Evolutionary conservation across 2,797 vertebrate genomes (phyloP).

Genomic region (Psittacula derbiana): DNA sequence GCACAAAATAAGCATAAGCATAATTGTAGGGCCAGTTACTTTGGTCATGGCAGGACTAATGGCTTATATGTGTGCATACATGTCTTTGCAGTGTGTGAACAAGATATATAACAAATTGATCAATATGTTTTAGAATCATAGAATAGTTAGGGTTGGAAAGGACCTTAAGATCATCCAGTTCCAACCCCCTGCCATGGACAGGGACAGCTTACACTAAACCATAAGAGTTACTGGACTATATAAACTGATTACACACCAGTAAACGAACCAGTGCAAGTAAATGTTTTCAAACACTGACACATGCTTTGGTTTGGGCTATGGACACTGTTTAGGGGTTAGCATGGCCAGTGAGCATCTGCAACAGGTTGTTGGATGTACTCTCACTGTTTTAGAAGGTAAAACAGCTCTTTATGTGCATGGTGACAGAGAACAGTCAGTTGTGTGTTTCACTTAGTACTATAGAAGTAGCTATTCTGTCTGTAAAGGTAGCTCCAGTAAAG

Average conservation of each 20-base stretch:
- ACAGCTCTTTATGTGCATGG: not conserved
- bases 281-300: not conserved
- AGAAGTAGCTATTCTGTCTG: not conserved
- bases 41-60: not conserved
- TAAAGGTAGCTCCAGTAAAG: not conserved
- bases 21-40: not conserved
- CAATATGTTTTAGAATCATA: too few species aligned
- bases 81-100: not conserved
- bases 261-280: not conserved
- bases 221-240: not conserved
- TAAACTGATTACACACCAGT: not conserved
- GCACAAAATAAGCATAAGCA: not conserved
- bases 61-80: accelerated
- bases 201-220: too few species aligned
- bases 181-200: too few species aligned
- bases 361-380: not conserved
- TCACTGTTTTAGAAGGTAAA: not conserved
- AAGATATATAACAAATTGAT: not conserved
- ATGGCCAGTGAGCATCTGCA: not conserved
- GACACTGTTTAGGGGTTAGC: not conserved
- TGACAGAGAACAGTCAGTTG: not conserved
- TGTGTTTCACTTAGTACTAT: not conserved
- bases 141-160: too few species aligned
- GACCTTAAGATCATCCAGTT: too few species aligned
- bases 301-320: not conserved